Evolutionary conservation across 2,113 vertebrate species (phyloP).

Genomic region (Strigops habroptila): DNA sequence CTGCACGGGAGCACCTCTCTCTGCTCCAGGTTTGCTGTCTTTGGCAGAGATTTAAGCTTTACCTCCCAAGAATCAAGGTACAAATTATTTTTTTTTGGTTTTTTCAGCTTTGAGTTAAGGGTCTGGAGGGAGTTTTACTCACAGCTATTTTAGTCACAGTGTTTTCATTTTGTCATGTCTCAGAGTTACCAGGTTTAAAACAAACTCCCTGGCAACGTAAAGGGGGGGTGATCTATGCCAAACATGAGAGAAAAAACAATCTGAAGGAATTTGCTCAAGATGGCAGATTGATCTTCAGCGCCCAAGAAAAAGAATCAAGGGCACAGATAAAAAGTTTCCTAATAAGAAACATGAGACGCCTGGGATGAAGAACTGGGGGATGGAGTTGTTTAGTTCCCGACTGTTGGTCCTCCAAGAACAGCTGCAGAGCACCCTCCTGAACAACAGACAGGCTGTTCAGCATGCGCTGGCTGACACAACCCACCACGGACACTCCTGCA

Average conservation of each 20-base stretch:
- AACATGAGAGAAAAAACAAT: neutral
- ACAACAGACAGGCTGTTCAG: neutral
- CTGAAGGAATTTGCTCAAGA: neutral
- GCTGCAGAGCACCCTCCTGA: neutral
- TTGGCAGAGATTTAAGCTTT: neutral
- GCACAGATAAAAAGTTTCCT: neutral
- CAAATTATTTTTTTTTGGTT: neutral
- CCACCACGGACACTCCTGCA: accelerated
- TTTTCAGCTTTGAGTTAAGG: neutral
- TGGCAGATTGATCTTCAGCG: neutral
- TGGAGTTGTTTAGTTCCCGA: neutral
- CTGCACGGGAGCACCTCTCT: neutral
- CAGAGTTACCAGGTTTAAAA: neutral
- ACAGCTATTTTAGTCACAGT: neutral
- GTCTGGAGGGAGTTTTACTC: neutral
- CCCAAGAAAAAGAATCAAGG: neutral
- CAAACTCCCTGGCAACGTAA: neutral
- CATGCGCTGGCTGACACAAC: neutral
- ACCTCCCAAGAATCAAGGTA: neutral
- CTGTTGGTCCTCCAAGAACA: neutral
- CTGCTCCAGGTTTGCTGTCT: neutral
- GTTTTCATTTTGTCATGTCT: neutral
- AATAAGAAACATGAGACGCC: neutral
- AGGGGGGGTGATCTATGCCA: neutral
- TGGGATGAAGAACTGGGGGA: neutral